Base-by-base conservation (phyloP, 1,140 invertebrate genomes). In the Drosophila dunni region DNA sequence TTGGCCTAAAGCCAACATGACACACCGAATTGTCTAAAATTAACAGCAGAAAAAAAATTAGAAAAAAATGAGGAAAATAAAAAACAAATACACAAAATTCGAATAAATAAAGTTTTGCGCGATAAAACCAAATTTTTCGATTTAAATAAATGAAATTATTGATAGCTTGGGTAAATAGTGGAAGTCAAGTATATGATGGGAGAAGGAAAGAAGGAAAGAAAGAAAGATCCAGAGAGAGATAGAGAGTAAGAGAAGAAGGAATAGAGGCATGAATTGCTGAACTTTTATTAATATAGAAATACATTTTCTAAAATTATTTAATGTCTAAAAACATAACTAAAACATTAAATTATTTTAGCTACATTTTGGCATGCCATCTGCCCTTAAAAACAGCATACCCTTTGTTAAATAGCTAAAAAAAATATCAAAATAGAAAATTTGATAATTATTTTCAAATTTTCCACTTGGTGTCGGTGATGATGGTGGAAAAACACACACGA, bases 11-110 rank as follows among this genome's bases (percentile, higher is more conserved):
- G 79, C 83, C 83, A 88, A 86, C 72, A 86, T 89, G 79, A 89
- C 84, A 89, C 88, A 89, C 80, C 73, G 64, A 88, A 88, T 88
- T 76, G 76, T 88, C 83, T 88, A 88, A 88, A 78, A 78, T 89
- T 88, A 82, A 65, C 73, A 71, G 74, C 56, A 62, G 70, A 65
- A 69, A 53, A 45, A 29, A 29, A 29, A 29, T 2, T 5, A 29
- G 24, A 69, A 53, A 45, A 29, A 29, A 29, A 29, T 29, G 6
- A 29, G 24, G 24, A 29, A 65, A 69, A 53, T 51, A 63, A 44
- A 67, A 62, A 50, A 69, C 34, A 68, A 56, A 54, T 20, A 60
- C 36, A 68, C 45, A 75, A 61, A 68, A 40, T 42, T 17, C 15
- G 42, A 54, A 44, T 64, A 62, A 61, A 63, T 57, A 50, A 36